These are phyloP conservation scores for Dolomedes plantarius DNA, from an alignment of 2,888 invertebrate genomes.

Conservation along the genomic window DNA sequence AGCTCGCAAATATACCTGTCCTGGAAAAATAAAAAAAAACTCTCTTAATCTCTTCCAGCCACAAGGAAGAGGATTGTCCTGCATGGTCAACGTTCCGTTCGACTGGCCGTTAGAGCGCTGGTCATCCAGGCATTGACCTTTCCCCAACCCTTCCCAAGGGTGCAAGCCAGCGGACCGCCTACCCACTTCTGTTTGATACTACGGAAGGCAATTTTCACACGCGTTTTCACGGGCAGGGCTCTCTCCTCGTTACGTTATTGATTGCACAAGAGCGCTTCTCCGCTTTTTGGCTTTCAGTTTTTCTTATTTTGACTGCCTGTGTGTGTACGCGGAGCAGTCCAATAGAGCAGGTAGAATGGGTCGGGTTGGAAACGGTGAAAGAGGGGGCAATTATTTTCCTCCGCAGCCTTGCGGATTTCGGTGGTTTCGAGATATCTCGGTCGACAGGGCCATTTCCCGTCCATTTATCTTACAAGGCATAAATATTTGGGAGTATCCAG, in stretches of 20 bases:
- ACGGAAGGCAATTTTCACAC: constrained; percentile 64
- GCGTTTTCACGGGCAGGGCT: constrained; percentile 30
- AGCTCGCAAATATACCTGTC: too few species aligned
- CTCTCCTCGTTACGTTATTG: constrained; percentile 46
- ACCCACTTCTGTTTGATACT: constrained; percentile 32
- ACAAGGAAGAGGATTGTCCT: constrained; percentile 10
- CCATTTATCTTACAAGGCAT: too few species aligned
- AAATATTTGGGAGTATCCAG: too few species aligned
- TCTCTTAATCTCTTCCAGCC: neutral
- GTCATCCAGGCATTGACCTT: constrained; percentile 69
- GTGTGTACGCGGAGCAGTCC: constrained; percentile 10
- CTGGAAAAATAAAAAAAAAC: too few species aligned
- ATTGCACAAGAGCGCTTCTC: constrained; percentile 29
- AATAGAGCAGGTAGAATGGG: constrained; percentile 5
- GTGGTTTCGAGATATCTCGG: too few species aligned
- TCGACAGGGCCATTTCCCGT: too few species aligned
- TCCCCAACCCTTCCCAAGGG: constrained; percentile 34
- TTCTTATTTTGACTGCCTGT: constrained; percentile 17
- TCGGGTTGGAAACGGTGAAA: neutral
- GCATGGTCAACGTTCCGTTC: constrained; percentile 64
- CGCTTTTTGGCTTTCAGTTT: constrained; percentile 12
- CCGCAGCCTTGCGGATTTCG: too few species aligned
- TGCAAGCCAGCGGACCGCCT: constrained; percentile 38
- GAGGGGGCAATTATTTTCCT: neutral
- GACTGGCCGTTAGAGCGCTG: constrained; percentile 48